Percentiles rank a stretch among this genome's conserved stretches.
Conservation (phyloP, 2,113 vertebrate species). For the Rutilus rutilus region DNA sequence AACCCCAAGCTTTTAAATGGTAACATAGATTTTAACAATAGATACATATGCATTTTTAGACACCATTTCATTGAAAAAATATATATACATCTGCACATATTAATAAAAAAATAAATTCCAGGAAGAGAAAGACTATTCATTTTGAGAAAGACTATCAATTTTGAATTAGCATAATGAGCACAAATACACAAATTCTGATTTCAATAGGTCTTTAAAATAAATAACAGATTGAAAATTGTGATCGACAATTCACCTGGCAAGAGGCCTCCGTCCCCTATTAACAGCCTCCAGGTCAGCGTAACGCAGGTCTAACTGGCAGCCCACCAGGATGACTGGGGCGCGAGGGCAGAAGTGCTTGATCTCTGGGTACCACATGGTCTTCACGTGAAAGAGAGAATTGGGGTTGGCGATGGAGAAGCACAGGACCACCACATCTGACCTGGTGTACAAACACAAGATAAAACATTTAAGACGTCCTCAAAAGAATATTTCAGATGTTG, state of each 20-base stretch:
- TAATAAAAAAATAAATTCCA: not conserved
- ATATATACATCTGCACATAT: too few relatives aligned
- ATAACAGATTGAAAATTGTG: not conserved
- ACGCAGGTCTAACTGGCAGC: conserved; percentile 87
- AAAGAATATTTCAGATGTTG: not conserved
- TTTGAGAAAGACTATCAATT: not conserved
- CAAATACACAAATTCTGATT: not conserved
- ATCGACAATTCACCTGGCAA: conserved; percentile 76
- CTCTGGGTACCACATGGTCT: conserved; percentile 90
- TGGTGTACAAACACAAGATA: conserved; percentile 46
- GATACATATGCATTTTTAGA: too few relatives aligned
- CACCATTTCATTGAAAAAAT: too few relatives aligned
- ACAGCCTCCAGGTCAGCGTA: conserved; percentile 86
- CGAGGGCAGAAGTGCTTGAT: conserved; percentile 80
- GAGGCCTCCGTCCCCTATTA: conserved; percentile 80
- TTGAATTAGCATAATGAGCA: not conserved
- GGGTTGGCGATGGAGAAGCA: conserved; percentile 89
- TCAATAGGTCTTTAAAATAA: not conserved
- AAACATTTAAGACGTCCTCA: not conserved
- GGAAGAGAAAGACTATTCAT: not conserved
- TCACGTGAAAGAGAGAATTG: conserved; percentile 86
- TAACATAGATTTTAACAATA: not conserved
- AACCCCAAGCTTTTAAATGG: not conserved
- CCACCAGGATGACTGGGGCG: conserved; percentile 84
- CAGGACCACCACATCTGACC: conserved; percentile 85